phyloP scores from a whole-genome alignment of 1,140 invertebrate species.

The Cydia amplana region DNA sequence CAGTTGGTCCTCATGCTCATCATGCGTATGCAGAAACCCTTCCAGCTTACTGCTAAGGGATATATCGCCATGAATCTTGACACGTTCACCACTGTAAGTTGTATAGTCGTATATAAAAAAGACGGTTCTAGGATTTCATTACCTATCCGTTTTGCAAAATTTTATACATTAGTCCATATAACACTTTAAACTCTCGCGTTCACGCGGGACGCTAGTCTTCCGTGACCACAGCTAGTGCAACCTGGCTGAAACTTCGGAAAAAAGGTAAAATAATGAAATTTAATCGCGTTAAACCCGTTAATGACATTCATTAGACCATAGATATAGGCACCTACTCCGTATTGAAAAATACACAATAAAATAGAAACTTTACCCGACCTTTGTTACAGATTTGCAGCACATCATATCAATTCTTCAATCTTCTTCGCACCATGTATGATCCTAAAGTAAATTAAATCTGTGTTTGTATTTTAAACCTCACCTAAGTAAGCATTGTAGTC shows the following conservation, averaged over 20 bases:
- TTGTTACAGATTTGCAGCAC: conserved; percentile 69
- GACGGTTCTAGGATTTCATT: not conserved
- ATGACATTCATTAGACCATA: too few species aligned
- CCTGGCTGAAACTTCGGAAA: too few species aligned
- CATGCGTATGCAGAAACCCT: conserved; percentile 65
- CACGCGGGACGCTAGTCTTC: too few species aligned
- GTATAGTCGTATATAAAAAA: too few species aligned
- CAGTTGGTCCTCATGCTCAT: conserved; percentile 62
- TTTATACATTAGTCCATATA: not conserved
- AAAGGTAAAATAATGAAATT: too few species aligned
- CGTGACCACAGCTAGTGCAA: too few species aligned
- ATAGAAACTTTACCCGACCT: not conserved
- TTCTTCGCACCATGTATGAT: conserved; percentile 58
- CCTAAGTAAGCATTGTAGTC: not conserved
- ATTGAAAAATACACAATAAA: not conserved
- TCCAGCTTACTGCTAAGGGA: conserved; percentile 61
- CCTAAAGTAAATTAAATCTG: conserved; percentile 9
- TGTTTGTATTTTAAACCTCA: not conserved
- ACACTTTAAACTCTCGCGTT: too few species aligned
- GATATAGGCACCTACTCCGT: too few species aligned
- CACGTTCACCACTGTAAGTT: conserved; percentile 64
- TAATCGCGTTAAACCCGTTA: too few species aligned
- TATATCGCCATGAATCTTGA: conserved; percentile 68
- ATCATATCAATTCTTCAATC: conserved; percentile 67
- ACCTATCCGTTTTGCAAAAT: not conserved